Evolutionary conservation across 2,888 invertebrate species (phyloP).

Genomic region (Hypercompe scribonia): DNA sequence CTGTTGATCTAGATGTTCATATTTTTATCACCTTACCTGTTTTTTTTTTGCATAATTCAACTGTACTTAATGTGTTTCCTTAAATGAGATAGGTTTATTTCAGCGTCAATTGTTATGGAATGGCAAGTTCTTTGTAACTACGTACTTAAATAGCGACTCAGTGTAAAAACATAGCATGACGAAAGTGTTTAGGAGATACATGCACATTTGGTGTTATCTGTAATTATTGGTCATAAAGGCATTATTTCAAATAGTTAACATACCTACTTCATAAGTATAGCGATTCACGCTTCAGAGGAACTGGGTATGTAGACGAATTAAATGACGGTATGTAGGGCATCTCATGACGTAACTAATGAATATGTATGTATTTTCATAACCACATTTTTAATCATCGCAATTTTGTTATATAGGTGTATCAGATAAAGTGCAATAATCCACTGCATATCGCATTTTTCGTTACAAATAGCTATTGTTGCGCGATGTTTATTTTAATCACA

Average conservation of each 20-base stretch:
- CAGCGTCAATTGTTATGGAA: neutral
- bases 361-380: conserved; percentile 73
- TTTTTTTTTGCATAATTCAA: conserved; percentile 19
- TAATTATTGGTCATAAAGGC: conserved; percentile 53
- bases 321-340: conserved; percentile 68
- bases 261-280: conserved; percentile 56
- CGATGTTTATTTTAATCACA: conserved; percentile 37
- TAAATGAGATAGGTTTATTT: neutral
- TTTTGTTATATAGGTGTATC: conserved; percentile 49
- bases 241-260: conserved; percentile 57
- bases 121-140: conserved; percentile 8
- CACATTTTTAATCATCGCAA: conserved; percentile 66
- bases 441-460: conserved; percentile 51
- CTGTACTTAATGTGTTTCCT: neutral
- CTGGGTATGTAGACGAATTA: conserved; percentile 56
- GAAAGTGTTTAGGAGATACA: conserved; percentile 34
- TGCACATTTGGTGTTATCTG: conserved; percentile 46
- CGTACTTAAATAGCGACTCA: conserved; percentile 7
- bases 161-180: conserved; percentile 34
- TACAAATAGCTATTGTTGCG: conserved; percentile 48
- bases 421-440: conserved; percentile 57
- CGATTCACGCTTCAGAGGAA: conserved; percentile 71
- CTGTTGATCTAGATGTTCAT: conserved; percentile 30
- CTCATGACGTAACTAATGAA: conserved; percentile 73
- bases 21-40: conserved; percentile 37